Evolutionary conservation across 2,113 vertebrate genomes (phyloP), one percentile per base, ranked within the genome.

Genomic region (Daubentonia madagascariensis): DNA sequence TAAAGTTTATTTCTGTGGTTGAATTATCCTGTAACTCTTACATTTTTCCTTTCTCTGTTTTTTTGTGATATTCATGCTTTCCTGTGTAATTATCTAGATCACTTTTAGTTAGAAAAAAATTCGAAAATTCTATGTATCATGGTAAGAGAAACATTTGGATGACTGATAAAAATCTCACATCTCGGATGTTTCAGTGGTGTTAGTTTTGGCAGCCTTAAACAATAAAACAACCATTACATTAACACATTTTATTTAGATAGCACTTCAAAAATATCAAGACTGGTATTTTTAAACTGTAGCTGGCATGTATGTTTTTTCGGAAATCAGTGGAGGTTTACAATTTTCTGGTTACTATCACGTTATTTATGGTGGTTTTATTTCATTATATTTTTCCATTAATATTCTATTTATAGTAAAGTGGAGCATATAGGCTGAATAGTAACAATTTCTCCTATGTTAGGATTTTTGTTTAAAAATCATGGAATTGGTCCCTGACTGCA

Each of bases 381-480:
- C n/a, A 84, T 57, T 94, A 13, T 86, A 89, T 86, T 94, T 98
- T 84, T 45, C n/a, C n/a, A 87, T 61, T 92, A 85, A 94, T 91
- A 89, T 63, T 95, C 50, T 97, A 70, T 84, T 89, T 96, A 70
- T 87, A 91, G 32, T 79, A 94, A 97, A 89, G 35, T 23, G 17
- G 80, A 89, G 17, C 61, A 57, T 85, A 43, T 67, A 75, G 67
- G 76, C 52, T 81, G 59, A 87, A 94, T 65, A 91, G 43, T 93
- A 67, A 88, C 79, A 88, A 85, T 25, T 85, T 75, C 32, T 96
- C 57, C 72, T 73, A 40, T 76, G 61, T 91, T 92, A 91, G 63
- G 7, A 91, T 86, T 94, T 96, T 93, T 89, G 70, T 91, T 96
- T 89, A 63, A 97, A 97, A 90, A 88, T 86, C 28, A 85, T 22